Percentiles rank a stretch among this genome's conserved stretches.
Evolutionary conservation across 2,888 invertebrate species (phyloP).

Genomic region (Calameuta idolon): DNA sequence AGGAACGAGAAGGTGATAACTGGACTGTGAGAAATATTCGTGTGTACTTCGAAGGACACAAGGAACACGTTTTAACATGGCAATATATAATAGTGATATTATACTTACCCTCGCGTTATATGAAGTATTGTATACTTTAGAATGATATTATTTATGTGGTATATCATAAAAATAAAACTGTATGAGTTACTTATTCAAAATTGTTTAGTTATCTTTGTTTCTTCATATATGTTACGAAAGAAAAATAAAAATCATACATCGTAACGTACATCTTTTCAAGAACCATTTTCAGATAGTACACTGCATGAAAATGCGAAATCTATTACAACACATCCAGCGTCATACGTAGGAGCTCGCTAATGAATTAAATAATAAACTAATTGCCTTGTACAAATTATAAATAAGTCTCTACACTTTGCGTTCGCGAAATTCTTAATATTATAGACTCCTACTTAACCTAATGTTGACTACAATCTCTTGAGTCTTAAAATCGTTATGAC

Average conservation of each 20-base stretch:
- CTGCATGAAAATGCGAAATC: constrained; percentile 27
- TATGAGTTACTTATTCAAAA: constrained; percentile 26
- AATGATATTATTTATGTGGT: constrained; percentile 33
- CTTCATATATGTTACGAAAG: constrained; percentile 39
- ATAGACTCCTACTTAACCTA: constrained; percentile 43
- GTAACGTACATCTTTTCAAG: constrained; percentile 47
- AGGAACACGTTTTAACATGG: too few relatives aligned
- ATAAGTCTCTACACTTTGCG: constrained; percentile 39
- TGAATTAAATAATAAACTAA: constrained; percentile 35
- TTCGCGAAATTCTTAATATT: constrained; percentile 43
- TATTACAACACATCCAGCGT: constrained; percentile 37
- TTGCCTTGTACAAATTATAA: constrained; percentile 48
- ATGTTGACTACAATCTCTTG: not conserved
- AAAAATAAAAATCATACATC: constrained; percentile 43
- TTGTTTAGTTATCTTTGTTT: constrained; percentile 29
- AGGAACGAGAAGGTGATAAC: not conserved
- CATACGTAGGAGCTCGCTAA: constrained; percentile 36
- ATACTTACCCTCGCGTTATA: not conserved
- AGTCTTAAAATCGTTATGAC: constrained; percentile 33
- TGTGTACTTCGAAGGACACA: not conserved
- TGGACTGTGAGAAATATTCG: not conserved
- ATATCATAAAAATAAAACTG: constrained; percentile 39
- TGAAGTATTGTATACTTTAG: not conserved
- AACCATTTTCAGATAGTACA: constrained; percentile 48
- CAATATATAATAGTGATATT: not conserved